Evolutionary conservation across 2,888 invertebrate species (phyloP), one percentile per base, ranked within the genome.

Genomic region (Macroteleia sp.): DNA sequence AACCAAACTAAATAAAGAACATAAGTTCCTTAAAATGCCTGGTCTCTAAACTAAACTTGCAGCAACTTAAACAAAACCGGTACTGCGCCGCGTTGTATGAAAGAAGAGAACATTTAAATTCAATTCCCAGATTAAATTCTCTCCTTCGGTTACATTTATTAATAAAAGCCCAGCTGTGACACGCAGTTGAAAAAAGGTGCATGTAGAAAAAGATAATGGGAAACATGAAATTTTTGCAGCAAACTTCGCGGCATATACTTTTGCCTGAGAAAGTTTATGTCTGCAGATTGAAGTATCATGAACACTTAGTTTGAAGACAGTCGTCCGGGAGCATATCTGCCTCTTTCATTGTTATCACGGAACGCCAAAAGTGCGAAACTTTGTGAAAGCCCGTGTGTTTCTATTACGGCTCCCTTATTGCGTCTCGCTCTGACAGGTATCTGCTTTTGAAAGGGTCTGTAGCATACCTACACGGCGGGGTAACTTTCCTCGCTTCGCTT

Each of bases 291-390:
- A 73, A 73, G 73, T 61, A 71, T 71, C 56, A 71, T 62, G 62
- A 71, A 71, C 62, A 62, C 71, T 71, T 62, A 71, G 62, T 71
- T 62, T 71, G 50, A 71, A 62, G 71, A 71, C 71, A 56, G 54
- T 62, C 71, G 62, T 61, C 70, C 42, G 61, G 59, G 70, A 44
- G 70, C 52, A 61, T 61, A 61, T 69, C 70, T 52, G 70, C 34
- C 61, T 61, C 61, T 70, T 61, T 61, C 61, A 61, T 70, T 70
- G 61, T 70, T 52, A 70, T 70, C 61, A 36, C 34, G 50, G 46
- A 59, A 69, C 50, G 69, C 57, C 69, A 69, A 69, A 69, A 69
- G 69, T 69, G 54, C 61, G 62, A 71, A 71, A 71, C 71, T 71
- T 71, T 71, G 46, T 59, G 62, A 62, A 64, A 73, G 48, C 64